Conservation (phyloP, 2,888 invertebrate genomes). For the Tipula unca region DNA sequence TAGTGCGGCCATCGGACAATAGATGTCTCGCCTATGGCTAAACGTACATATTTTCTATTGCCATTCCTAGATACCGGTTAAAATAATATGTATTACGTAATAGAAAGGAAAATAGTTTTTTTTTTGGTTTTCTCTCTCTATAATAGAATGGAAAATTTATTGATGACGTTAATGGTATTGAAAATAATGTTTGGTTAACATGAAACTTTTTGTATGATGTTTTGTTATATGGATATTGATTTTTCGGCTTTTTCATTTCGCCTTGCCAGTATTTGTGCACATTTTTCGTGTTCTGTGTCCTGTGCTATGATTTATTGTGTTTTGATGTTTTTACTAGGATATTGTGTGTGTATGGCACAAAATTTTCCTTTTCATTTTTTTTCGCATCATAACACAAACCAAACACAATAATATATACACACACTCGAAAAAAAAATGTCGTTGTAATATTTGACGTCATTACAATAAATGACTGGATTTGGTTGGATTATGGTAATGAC, state of each 20-base stretch:
- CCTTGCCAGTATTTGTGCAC: background rate
- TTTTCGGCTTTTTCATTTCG: background rate
- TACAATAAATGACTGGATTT: background rate
- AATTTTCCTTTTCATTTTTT: background rate
- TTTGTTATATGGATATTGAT: background rate
- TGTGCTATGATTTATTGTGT: background rate
- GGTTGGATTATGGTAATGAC: background rate
- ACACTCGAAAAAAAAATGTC: background rate
- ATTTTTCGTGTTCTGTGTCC: background rate
- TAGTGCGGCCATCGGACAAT: background rate
- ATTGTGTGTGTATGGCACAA: background rate
- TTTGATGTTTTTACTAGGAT: background rate
- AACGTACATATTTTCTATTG: background rate
- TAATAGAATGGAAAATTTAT: conserved; percentile 8
- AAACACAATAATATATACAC: background rate
- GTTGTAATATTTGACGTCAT: background rate
- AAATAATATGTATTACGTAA: background rate
- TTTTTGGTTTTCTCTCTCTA: background rate
- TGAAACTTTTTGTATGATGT: background rate
- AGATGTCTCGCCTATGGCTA: background rate
- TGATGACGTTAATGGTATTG: conserved; percentile 14
- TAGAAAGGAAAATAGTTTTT: background rate
- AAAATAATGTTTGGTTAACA: conserved; percentile 1
- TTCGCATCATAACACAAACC: background rate
- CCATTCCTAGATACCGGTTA: background rate